phyloP scores from a whole-genome alignment of 1,140 invertebrate genomes.

The Drosophila azteca region DNA sequence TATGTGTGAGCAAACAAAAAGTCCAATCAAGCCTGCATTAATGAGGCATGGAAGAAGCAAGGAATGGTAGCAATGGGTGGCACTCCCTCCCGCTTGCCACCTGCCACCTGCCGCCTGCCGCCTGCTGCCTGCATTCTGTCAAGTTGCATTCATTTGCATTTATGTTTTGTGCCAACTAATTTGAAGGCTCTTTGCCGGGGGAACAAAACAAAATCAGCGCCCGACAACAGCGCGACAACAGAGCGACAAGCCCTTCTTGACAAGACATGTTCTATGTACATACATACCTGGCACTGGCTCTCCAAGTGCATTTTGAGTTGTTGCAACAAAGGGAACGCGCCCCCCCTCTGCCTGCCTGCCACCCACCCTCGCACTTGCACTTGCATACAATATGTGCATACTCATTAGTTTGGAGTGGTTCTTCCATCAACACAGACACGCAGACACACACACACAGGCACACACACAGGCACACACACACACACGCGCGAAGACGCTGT shows the following conservation, averaged over 20 bases:
- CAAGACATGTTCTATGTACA: slow-evolving; percentile 48
- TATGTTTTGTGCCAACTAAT: slow-evolving; percentile 82
- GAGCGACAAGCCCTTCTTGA: slow-evolving; percentile 49
- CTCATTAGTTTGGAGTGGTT: slow-evolving; percentile 78
- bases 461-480: too few species aligned
- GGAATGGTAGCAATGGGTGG: background rate
- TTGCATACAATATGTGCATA: slow-evolving; percentile 80
- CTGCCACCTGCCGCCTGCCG: too few species aligned
- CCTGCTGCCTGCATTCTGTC: too few species aligned
- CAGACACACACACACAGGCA: background rate
- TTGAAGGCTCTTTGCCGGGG: slow-evolving; percentile 61
- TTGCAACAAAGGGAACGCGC: slow-evolving; percentile 46
- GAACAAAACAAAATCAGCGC: slow-evolving; percentile 79
- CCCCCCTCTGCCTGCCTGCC: background rate
- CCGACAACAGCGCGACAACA: slow-evolving; percentile 5
- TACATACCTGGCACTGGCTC: slow-evolving; percentile 19
- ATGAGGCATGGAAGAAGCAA: slow-evolving; percentile 39
- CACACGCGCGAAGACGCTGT: slow-evolving; percentile 4
- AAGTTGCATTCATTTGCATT: slow-evolving; percentile 74
- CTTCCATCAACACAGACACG: slow-evolving; percentile 76
- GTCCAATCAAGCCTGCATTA: slow-evolving; percentile 79
- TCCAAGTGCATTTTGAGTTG: slow-evolving; percentile 73
- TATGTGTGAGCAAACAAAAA: slow-evolving; percentile 65
- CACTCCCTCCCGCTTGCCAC: background rate
- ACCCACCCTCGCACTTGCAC: slow-evolving; percentile 28